Evolutionary conservation across 2,888 invertebrate genomes (phyloP).

Genomic region (Torymus aiolomorphi): DNA sequence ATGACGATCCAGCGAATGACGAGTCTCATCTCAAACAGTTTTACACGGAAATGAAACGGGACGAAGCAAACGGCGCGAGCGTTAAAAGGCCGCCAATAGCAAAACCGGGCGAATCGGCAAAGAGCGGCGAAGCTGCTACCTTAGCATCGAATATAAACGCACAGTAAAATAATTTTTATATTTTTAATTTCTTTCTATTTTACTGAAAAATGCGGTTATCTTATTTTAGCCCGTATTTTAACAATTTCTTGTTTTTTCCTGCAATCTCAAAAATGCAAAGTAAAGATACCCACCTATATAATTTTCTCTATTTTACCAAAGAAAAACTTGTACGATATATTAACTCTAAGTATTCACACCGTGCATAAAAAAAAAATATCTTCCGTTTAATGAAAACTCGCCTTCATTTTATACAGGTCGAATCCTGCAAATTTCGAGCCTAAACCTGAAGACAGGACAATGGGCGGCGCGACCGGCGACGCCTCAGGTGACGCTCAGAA

Average conservation of each 20-base stretch:
- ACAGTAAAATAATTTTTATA: constrained; percentile 32
- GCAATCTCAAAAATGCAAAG: too few relatives aligned
- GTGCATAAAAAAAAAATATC: too few relatives aligned
- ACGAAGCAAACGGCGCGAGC: constrained; percentile 56
- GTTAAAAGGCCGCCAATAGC: constrained; percentile 32
- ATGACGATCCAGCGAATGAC: constrained; percentile 67
- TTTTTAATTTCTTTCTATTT: too few relatives aligned
- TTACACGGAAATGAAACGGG: constrained; percentile 72
- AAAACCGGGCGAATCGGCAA: constrained; percentile 51
- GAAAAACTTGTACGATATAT: too few relatives aligned
- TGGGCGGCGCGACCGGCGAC: background rate
- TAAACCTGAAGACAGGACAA: constrained; percentile 34
- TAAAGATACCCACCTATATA: too few relatives aligned
- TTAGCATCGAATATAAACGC: constrained; percentile 24
- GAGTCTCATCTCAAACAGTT: constrained; percentile 72
- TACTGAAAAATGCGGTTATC: too few relatives aligned
- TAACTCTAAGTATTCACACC: too few relatives aligned
- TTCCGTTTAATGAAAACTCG: too few relatives aligned
- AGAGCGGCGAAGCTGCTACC: constrained; percentile 18
- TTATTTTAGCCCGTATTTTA: too few relatives aligned
- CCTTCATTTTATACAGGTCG: too few relatives aligned
- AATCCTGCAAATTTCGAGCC: constrained; percentile 18
- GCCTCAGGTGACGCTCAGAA: constrained; percentile 5
- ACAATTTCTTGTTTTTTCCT: too few relatives aligned
- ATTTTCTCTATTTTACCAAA: too few relatives aligned